Evolutionary conservation across 1,140 invertebrate genomes (phyloP).

Genomic region (Eumaeus atala): DNA sequence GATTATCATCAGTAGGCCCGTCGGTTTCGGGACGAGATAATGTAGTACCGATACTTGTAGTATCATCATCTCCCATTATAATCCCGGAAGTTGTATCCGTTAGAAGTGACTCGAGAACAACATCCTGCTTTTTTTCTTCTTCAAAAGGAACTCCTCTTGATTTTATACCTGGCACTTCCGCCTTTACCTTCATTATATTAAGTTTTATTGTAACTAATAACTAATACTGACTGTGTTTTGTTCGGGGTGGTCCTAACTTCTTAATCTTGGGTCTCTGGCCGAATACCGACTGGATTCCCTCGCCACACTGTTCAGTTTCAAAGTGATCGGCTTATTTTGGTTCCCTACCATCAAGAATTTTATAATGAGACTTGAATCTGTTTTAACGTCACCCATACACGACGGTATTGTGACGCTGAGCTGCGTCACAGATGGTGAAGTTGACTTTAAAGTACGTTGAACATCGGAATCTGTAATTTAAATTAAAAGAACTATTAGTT

Average conservation of each 20-base stretch:
- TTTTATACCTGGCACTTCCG: constrained; percentile 34
- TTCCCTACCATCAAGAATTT: constrained; percentile 61
- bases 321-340: constrained; percentile 61
- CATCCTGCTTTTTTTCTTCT: constrained; percentile 31
- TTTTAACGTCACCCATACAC: constrained; percentile 43
- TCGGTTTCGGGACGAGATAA: constrained; percentile 60
- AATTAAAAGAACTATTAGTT: constrained; percentile 5
- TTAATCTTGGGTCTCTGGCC: constrained; percentile 70
- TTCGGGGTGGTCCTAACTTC: constrained; percentile 36
- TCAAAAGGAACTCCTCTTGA: constrained; percentile 40
- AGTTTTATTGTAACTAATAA: constrained; percentile 28
- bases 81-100: constrained; percentile 63
- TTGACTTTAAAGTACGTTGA: background rate
- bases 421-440: constrained; percentile 18
- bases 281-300: constrained; percentile 62
- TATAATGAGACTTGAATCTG: constrained; percentile 24
- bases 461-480: constrained; percentile 20
- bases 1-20: constrained; percentile 36
- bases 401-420: constrained; percentile 17
- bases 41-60: constrained; percentile 39
- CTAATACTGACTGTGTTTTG: constrained; percentile 52
- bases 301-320: constrained; percentile 63
- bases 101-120: constrained; percentile 47
- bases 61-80: constrained; percentile 50
- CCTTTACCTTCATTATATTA: constrained; percentile 44